Percentiles rank a stretch among this genome's conserved stretches.
These are phyloP conservation scores for Oryzias dopingdopingensis DNA, from an alignment of 2,797 vertebrate species.

Conservation along the genomic window DNA sequence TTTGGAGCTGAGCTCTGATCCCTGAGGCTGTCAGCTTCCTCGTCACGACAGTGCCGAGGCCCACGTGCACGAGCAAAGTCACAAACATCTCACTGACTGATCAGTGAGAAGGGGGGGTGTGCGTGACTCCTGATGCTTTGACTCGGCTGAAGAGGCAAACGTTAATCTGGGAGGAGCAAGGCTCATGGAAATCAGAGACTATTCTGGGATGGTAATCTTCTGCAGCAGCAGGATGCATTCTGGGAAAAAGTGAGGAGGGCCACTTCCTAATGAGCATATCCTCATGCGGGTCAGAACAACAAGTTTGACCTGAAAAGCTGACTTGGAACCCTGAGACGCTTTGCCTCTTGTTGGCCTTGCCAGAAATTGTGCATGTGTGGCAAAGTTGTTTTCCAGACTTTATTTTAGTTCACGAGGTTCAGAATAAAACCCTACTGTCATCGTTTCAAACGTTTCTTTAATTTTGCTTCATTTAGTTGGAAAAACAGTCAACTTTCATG, in stretches of 20 bases:
- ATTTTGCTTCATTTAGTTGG: too few species aligned
- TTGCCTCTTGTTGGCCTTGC: too few species aligned
- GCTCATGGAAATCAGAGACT: constrained; percentile 49
- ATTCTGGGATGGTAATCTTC: constrained; percentile 56
- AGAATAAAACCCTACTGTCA: too few species aligned
- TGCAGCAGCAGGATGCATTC: constrained; percentile 45
- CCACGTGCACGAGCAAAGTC: too few species aligned
- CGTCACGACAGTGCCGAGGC: neutral
- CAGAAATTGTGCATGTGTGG: too few species aligned
- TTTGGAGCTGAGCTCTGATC: constrained; percentile 11
- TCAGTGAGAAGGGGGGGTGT: neutral
- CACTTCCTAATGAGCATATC: constrained; percentile 18
- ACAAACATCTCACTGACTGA: too few species aligned
- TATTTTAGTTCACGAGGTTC: too few species aligned
- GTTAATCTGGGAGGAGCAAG: constrained; percentile 33
- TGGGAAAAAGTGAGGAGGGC: constrained; percentile 49
- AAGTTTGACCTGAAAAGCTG: constrained; percentile 33
- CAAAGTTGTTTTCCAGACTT: too few species aligned
- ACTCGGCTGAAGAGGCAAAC: neutral
- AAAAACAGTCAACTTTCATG: too few species aligned
- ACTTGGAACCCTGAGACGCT: too few species aligned
- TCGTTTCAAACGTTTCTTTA: too few species aligned
- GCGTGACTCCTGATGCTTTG: constrained; percentile 2
- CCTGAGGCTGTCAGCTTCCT: neutral
- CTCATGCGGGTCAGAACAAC: constrained; percentile 60